Evolutionary conservation across 2,888 invertebrate species (phyloP), one percentile per base, ranked within the genome.

Genomic region (Meloe dianella): DNA sequence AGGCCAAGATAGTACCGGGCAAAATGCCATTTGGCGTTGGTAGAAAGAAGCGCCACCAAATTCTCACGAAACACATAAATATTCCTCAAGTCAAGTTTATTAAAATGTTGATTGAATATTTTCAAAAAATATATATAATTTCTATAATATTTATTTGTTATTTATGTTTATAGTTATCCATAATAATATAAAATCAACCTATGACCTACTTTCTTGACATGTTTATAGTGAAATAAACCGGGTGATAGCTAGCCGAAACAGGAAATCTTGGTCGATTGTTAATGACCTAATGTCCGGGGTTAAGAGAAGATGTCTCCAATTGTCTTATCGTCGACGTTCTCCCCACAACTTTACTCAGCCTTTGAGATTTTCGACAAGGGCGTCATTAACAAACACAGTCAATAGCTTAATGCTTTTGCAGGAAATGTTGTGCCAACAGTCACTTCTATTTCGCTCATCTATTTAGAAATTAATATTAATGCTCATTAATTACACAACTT

Each of bases 301-400:
- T 66, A 32, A 64, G 66, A 58, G 41, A 17, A 41, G 51, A 66
- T 65, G 57, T 66, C 66, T 69, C 63, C 65, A 57, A 69, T 69
- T 69, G 69, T 69, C 69, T 69, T 69, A 69, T 69, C 69, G 30
- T 47, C 32, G 57, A 30, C 29, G 29, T 41, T 41, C 41, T 6
- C 58, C 62, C 71, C 60, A 61, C 68, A 70, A 60, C 66, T 69
- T 66, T 47, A 67, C 66, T 69, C 63, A 68, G 72, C 68, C 74
- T 74, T 74, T 69, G 71, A 74, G 74, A 74, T 75, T 73, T 74
- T 73, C 74, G 71, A 75, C 74, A 72, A 71, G 74, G 65, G 72
- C 70, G 72, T 74, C 74, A 74, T 75, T 74, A 74, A 74, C 70
- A 70, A 61, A 68, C 57, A 63, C 71, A 66, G 41, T 3, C 41